Conservation (phyloP, 2,113 vertebrate species). For the Oncorhynchus nerka region DNA sequence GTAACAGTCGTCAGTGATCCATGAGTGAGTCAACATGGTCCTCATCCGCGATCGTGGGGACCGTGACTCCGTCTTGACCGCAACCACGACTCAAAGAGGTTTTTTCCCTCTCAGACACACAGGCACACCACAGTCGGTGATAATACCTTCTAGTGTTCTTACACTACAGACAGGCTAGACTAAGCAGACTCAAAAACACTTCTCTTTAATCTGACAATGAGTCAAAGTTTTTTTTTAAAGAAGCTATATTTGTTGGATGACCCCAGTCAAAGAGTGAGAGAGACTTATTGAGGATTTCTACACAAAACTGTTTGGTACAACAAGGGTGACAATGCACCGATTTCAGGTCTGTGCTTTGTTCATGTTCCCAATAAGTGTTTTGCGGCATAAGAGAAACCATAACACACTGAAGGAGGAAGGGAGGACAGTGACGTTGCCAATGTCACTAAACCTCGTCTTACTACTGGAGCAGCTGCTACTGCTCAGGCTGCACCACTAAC, state of each 20-base stretch:
- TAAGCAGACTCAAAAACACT: background rate
- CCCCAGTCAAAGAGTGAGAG: too few species aligned
- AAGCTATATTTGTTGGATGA: too few species aligned
- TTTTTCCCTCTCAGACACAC: background rate
- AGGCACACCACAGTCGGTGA: background rate
- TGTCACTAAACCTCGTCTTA: slow-evolving; percentile 3
- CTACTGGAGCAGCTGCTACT: slow-evolving; percentile 60
- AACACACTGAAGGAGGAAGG: slow-evolving; percentile 7
- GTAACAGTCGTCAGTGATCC: background rate
- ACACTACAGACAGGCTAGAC: background rate
- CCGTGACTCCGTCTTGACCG: background rate
- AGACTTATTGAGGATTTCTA: background rate
- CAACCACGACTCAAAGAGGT: too few species aligned
- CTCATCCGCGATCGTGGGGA: slow-evolving; percentile 48
- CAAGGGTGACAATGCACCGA: background rate
- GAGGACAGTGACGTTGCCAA: slow-evolving; percentile 45
- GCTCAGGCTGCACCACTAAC: slow-evolving; percentile 50
- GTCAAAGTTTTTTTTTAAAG: too few species aligned
- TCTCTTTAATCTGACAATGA: background rate
- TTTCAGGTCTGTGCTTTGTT: slow-evolving; percentile 16
- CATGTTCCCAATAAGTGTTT: slow-evolving; percentile 35
- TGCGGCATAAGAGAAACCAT: slow-evolving; percentile 33
- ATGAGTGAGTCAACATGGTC: slow-evolving; percentile 35
- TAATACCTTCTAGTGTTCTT: slow-evolving; percentile 8
- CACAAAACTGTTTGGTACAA: background rate